Conservation (phyloP, 2,888 invertebrate species). For the Drosophila suboccidentalis region DNA sequence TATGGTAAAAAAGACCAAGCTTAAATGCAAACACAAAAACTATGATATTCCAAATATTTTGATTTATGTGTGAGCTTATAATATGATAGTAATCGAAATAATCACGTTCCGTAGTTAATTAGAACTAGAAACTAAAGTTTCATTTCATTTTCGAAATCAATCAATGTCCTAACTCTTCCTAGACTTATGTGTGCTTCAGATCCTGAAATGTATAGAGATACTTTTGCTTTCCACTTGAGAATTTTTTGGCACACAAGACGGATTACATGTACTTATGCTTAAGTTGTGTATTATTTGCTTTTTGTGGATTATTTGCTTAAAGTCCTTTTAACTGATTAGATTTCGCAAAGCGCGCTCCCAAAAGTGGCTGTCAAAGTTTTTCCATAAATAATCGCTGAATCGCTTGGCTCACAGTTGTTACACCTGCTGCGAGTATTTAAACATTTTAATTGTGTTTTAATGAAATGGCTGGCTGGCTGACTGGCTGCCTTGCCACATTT, state of each 20-base stretch:
- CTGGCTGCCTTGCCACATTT: conserved; percentile 14
- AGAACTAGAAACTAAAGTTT: neutral
- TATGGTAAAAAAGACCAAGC: too few species aligned
- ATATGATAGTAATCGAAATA: neutral
- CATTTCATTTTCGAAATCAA: conserved; percentile 5
- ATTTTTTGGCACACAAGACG: conserved; percentile 1
- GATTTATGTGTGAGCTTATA: too few species aligned
- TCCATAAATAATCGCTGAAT: conserved; percentile 50
- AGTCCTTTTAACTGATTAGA: conserved; percentile 57
- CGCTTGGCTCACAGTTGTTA: conserved; percentile 17
- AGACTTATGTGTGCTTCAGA: neutral
- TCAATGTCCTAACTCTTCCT: neutral
- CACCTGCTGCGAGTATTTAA: conserved; percentile 55
- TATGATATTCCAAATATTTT: neutral
- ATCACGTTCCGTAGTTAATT: too few species aligned
- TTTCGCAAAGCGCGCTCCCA: conserved; percentile 27
- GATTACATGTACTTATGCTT: conserved; percentile 6
- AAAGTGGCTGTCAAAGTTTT: conserved; percentile 55
- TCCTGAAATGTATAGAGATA: neutral
- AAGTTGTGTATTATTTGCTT: conserved; percentile 9
- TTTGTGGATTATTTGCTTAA: conserved; percentile 46
- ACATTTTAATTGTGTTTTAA: conserved; percentile 63
- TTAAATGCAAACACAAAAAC: too few species aligned
- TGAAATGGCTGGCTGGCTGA: conserved; percentile 37
- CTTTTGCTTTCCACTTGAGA: neutral